These are phyloP conservation scores for Cardinalis cardinalis DNA, from an alignment of 2,113 vertebrate genomes.

Conservation along the genomic window DNA sequence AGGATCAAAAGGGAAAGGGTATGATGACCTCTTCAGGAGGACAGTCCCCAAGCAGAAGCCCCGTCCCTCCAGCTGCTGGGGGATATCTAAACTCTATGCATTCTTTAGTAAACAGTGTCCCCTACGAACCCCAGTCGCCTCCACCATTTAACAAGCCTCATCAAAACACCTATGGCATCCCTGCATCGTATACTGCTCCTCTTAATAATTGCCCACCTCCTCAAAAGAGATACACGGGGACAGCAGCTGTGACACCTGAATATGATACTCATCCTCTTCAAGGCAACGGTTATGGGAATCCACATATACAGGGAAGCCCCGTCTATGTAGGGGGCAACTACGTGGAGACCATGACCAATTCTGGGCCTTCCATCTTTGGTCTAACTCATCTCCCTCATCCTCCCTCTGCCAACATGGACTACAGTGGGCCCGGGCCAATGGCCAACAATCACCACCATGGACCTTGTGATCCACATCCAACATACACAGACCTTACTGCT, in stretches of 20 bases:
- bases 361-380: slow-evolving; percentile 91
- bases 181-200: slow-evolving; percentile 86
- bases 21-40: slow-evolving; percentile 95
- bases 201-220: slow-evolving; percentile 89
- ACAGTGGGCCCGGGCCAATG: slow-evolving; percentile 89
- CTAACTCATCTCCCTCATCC: slow-evolving; percentile 91
- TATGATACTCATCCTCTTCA: slow-evolving; percentile 91
- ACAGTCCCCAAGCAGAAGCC: slow-evolving; percentile 92
- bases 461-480: slow-evolving; percentile 89
- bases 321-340: slow-evolving; percentile 94
- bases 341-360: slow-evolving; percentile 89
- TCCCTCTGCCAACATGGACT: slow-evolving; percentile 89
- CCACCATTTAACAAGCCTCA: slow-evolving; percentile 91
- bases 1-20: slow-evolving; percentile 95
- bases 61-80: slow-evolving; percentile 81
- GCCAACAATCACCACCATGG: slow-evolving; percentile 91
- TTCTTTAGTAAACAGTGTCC: slow-evolving; percentile 93
- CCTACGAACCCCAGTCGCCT: slow-evolving; percentile 91
- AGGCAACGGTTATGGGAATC: slow-evolving; percentile 90
- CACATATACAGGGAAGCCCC: slow-evolving; percentile 95
- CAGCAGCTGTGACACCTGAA: slow-evolving; percentile 87
- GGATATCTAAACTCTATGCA: slow-evolving; percentile 96
- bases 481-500: slow-evolving; percentile 96
- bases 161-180: slow-evolving; percentile 87
- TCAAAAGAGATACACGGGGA: slow-evolving; percentile 89